These are phyloP conservation scores for Labroides dimidiatus DNA, from an alignment of 2,797 vertebrate species.

Conservation along the genomic window DNA sequence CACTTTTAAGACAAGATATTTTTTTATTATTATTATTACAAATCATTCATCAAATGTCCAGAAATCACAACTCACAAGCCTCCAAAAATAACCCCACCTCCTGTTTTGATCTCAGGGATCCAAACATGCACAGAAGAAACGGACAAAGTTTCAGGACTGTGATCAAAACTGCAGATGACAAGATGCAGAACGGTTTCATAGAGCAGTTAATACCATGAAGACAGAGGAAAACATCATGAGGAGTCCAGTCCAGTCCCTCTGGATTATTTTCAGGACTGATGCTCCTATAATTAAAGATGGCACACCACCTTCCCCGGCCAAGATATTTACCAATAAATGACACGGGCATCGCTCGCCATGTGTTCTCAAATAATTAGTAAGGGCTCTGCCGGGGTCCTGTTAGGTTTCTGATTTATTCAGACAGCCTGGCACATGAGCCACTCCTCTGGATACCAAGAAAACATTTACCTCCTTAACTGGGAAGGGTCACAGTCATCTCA, in stretches of 20 bases:
- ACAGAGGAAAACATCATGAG: background rate
- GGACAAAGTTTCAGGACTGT: too few relatives aligned
- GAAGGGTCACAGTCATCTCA: constrained; percentile 67
- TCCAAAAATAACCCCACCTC: too few relatives aligned
- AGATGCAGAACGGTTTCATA: too few relatives aligned
- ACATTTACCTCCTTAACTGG: constrained; percentile 84
- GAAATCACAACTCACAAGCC: too few relatives aligned
- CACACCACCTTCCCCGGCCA: background rate
- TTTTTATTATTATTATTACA: too few relatives aligned
- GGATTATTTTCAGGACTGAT: background rate
- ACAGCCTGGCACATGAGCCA: constrained; percentile 68
- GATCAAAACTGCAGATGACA: too few relatives aligned
- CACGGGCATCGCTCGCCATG: constrained; percentile 39
- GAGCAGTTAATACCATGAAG: background rate
- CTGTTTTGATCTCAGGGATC: too few relatives aligned
- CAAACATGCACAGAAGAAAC: too few relatives aligned
- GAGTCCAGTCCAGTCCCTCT: too few relatives aligned
- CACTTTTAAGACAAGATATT: too few relatives aligned
- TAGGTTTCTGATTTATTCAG: constrained; percentile 82
- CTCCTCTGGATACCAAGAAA: constrained; percentile 77
- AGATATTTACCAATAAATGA: constrained; percentile 43
- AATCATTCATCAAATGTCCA: too few relatives aligned
- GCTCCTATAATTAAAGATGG: constrained; percentile 17
- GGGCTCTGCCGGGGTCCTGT: constrained; percentile 55
- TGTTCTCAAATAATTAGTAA: constrained; percentile 76